Percentiles rank a stretch among this genome's conserved stretches.
Conservation (phyloP, 2,888 invertebrate species). For the Trichogramma dendrolimi region DNA sequence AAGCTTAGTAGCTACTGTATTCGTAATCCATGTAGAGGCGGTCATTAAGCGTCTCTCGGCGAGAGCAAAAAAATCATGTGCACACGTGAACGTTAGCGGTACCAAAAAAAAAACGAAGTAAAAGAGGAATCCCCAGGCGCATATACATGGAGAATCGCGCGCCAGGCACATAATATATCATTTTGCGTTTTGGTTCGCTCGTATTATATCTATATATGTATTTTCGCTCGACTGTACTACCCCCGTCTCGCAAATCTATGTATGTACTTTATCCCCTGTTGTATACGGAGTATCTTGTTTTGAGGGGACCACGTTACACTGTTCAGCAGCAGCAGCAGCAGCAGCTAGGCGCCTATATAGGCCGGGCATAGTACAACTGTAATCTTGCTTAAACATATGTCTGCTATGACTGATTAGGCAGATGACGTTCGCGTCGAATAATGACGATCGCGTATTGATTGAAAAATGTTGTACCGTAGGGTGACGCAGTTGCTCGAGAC, state of each 20-base stretch:
- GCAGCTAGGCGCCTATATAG: too few relatives aligned
- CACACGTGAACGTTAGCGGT: not conserved
- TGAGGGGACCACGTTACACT: too few relatives aligned
- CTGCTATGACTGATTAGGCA: constrained; percentile 47
- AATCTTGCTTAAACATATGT: constrained; percentile 52
- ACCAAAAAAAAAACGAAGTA: constrained; percentile 3
- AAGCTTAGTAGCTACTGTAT: constrained; percentile 29
- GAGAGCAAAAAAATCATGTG: constrained; percentile 23
- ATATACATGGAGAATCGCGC: not conserved
- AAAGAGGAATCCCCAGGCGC: constrained; percentile 32
- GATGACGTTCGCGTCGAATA: constrained; percentile 46
- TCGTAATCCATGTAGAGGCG: constrained; percentile 47
- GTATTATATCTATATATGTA: too few relatives aligned
- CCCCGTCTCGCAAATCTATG: too few relatives aligned
- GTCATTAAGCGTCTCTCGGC: constrained; percentile 42
- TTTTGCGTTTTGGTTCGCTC: constrained; percentile 23
- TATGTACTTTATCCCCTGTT: too few relatives aligned
- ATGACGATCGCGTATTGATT: constrained; percentile 30
- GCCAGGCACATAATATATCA: constrained; percentile 42
- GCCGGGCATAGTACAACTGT: constrained; percentile 47
- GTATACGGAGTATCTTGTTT: too few relatives aligned
- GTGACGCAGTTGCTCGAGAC: too few relatives aligned
- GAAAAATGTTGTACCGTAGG: not conserved
- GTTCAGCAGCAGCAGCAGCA: too few relatives aligned
- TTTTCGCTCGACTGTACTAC: too few relatives aligned